Evolutionary conservation across 2,888 invertebrate species (phyloP).

Genomic region (Rhogogaster chlorosoma): DNA sequence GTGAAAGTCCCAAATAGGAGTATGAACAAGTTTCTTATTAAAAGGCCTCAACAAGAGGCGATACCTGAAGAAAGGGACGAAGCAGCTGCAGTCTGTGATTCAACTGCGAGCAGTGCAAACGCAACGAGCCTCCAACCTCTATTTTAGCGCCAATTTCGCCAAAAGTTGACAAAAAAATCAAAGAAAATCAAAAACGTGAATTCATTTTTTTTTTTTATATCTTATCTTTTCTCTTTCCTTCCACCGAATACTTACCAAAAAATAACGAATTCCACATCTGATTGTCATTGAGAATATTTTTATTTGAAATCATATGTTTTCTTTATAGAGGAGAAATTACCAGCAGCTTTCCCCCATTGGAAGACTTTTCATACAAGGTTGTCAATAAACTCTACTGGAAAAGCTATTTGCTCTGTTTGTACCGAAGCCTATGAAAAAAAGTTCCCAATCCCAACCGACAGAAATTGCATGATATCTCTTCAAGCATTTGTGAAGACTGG

Average conservation of each 20-base stretch:
- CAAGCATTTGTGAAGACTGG: constrained; percentile 53
- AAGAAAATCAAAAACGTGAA: constrained; percentile 12
- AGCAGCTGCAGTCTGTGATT: constrained; percentile 28
- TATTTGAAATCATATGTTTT: neutral
- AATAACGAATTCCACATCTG: constrained; percentile 2
- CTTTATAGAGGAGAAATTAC: constrained; percentile 7
- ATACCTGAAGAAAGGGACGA: constrained; percentile 16
- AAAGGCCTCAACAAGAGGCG: constrained; percentile 34
- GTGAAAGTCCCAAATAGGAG: constrained; percentile 20
- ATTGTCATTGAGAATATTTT: neutral
- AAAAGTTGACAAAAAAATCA: constrained; percentile 12
- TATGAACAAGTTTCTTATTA: constrained; percentile 40
- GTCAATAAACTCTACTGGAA: constrained; percentile 35
- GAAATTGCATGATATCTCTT: constrained; percentile 26
- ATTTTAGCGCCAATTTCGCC: neutral
- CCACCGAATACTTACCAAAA: constrained; percentile 4
- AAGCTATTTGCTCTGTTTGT: constrained; percentile 50
- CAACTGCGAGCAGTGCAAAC: constrained; percentile 17
- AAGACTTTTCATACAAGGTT: constrained; percentile 36
- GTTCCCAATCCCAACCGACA: constrained; percentile 33
- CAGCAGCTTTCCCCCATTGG: neutral
- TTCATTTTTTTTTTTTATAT: constrained; percentile 12
- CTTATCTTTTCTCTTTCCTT: neutral
- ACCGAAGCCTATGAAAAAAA: constrained; percentile 50
- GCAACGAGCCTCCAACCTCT: constrained; percentile 23